These are phyloP conservation scores for Fringilla coelebs DNA, from an alignment of 2,797 vertebrate species.

Conservation along the genomic window DNA sequence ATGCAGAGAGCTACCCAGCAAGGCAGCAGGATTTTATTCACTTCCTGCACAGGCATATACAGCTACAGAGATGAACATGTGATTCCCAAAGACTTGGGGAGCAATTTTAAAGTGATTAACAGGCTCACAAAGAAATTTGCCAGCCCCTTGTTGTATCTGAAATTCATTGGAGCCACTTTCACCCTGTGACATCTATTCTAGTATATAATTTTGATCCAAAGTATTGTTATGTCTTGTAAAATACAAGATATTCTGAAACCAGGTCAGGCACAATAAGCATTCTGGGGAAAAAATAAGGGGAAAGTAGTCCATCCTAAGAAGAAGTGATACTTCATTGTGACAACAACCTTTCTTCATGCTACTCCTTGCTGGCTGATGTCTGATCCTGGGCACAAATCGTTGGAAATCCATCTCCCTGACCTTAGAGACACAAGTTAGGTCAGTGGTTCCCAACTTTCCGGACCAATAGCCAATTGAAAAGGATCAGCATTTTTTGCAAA, in stretches of 20 bases:
- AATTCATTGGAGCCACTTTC: not conserved
- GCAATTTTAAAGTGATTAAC: not conserved
- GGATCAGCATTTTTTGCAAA: constrained; percentile 6
- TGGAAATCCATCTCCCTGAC: not conserved
- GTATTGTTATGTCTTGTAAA: not conserved
- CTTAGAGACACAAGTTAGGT: not conserved
- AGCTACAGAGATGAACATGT: accelerated
- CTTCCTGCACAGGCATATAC: not conserved
- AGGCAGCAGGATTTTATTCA: not conserved
- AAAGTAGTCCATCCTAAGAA: not conserved
- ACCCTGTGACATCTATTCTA: not conserved
- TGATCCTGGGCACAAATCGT: not conserved
- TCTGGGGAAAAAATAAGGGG: not conserved
- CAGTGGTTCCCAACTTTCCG: constrained; percentile 29
- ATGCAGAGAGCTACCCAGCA: not conserved
- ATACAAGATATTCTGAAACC: not conserved
- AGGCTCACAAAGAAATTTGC: not conserved
- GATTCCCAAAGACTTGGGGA: not conserved
- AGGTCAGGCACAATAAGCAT: not conserved
- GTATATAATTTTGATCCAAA: not conserved
- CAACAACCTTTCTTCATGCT: constrained; percentile 9
- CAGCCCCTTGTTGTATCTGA: not conserved
- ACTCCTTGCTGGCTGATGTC: not conserved
- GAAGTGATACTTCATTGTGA: not conserved
- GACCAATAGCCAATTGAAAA: not conserved